Evolutionary conservation across 1,140 invertebrate species (phyloP).

Genomic region (Solenopsis invicta): DNA sequence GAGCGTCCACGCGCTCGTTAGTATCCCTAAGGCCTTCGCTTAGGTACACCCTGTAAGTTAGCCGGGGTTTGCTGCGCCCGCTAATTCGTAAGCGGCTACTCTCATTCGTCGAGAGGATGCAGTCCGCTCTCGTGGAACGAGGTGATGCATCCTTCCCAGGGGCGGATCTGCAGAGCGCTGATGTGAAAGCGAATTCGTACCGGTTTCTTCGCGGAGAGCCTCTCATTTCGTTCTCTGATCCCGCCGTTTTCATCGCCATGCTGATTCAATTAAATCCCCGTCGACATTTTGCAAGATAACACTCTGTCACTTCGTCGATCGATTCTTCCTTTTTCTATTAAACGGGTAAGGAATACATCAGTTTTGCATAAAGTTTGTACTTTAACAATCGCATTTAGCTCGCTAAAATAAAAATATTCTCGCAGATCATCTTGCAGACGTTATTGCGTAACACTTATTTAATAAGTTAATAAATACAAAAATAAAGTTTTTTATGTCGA

Average conservation of each 20-base stretch:
- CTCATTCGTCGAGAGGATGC: constrained; percentile 70
- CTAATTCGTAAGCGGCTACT: constrained; percentile 76
- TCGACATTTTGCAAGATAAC: not conserved
- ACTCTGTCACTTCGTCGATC: not conserved
- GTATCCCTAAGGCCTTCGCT: constrained; percentile 63
- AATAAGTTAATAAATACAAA: not conserved
- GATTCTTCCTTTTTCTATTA: not conserved
- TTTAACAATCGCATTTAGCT: not conserved
- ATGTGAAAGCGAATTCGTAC: not conserved
- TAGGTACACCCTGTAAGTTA: constrained; percentile 72
- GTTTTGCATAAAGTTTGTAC: not conserved
- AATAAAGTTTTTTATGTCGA: not conserved
- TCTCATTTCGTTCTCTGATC: not conserved
- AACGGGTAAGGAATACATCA: not conserved
- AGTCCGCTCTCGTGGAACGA: constrained; percentile 52
- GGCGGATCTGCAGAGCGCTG: not conserved
- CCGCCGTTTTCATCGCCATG: not conserved
- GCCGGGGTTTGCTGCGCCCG: constrained; percentile 60
- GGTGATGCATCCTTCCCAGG: constrained; percentile 53
- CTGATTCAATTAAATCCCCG: not conserved
- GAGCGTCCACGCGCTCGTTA: constrained; percentile 81
- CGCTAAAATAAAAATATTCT: not conserved
- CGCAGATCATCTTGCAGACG: not conserved
- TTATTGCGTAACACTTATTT: not conserved
- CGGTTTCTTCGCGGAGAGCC: not conserved